Evolutionary conservation across 1,140 invertebrate genomes (phyloP).

Genomic region (Drosophila persimilis): DNA sequence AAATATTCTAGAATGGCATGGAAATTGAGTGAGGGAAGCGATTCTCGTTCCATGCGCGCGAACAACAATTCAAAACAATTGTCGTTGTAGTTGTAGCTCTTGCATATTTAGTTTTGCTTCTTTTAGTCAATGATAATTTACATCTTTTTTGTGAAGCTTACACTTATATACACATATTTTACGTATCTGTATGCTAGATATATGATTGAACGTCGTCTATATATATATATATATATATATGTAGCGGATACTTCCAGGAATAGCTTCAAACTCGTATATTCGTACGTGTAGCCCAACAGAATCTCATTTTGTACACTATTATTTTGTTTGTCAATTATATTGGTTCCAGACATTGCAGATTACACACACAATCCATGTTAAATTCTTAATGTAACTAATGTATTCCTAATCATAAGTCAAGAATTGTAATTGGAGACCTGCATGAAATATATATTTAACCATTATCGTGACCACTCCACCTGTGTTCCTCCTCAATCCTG

Average conservation of each 20-base stretch:
- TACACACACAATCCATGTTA: constrained; percentile 7
- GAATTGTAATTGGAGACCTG: constrained; percentile 46
- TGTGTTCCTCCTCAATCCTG: too few relatives aligned
- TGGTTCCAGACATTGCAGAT: constrained; percentile 14
- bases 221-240: constrained; percentile 26
- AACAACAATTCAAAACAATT: background rate
- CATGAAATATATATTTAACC: constrained; percentile 36
- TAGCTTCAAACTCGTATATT: constrained; percentile 1
- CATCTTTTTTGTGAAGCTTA: constrained; percentile 53
- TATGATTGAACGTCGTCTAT: constrained; percentile 18
- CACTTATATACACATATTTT: constrained; percentile 19
- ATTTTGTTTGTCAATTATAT: background rate
- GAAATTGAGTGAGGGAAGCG: constrained; percentile 22
- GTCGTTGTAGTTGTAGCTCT: constrained; percentile 35
- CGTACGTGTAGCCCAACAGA: too few relatives aligned
- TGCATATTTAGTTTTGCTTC: constrained; percentile 66
- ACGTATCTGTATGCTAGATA: constrained; percentile 29
- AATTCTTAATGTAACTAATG: constrained; percentile 46
- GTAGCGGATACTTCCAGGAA: constrained; percentile 26
- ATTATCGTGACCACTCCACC: too few relatives aligned
- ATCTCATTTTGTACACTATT: constrained; percentile 19
- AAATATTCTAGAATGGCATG: constrained; percentile 35
- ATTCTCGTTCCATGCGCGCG: constrained; percentile 44
- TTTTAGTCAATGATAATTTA: constrained; percentile 49
- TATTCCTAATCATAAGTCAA: constrained; percentile 44